Conservation (phyloP, 2,888 invertebrate genomes). For the Nomada ruficornis region DNA sequence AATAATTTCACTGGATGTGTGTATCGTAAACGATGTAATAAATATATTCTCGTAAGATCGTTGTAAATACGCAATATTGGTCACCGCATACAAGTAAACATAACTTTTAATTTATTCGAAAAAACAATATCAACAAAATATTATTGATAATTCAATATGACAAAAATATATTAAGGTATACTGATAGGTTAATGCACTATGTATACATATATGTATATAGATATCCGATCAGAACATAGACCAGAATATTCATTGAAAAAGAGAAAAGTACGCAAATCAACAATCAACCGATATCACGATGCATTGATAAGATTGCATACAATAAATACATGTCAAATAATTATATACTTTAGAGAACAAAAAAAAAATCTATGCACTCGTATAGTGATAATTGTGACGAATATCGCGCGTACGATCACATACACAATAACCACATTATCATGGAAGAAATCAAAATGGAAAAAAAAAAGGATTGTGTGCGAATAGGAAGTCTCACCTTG, state of each 20-base stretch:
- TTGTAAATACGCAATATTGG: neutral
- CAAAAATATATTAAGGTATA: slow-evolving; percentile 14
- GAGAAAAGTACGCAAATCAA: neutral
- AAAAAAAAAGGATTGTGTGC: neutral
- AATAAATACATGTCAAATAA: neutral
- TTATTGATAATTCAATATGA: slow-evolving; percentile 7
- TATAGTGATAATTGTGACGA: neutral
- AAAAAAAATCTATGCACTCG: slow-evolving; percentile 18
- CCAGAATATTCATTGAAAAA: slow-evolving; percentile 16
- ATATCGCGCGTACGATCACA: neutral
- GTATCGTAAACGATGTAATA: neutral
- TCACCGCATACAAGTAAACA: neutral
- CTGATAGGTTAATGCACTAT: slow-evolving; percentile 52
- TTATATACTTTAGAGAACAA: neutral
- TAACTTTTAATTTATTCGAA: neutral
- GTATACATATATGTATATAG: slow-evolving; percentile 13
- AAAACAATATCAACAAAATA: slow-evolving; percentile 1
- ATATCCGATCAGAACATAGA: slow-evolving; percentile 8
- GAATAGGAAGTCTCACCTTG: slow-evolving; percentile 78
- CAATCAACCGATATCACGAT: slow-evolving; percentile 1
- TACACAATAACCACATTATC: neutral
- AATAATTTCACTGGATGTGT: neutral
- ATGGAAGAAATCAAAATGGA: neutral
- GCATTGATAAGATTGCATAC: neutral
- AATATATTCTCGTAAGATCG: neutral